Base-by-base conservation (phyloP, 2,888 invertebrate genomes). In the Drosophila pegasa region DNA sequence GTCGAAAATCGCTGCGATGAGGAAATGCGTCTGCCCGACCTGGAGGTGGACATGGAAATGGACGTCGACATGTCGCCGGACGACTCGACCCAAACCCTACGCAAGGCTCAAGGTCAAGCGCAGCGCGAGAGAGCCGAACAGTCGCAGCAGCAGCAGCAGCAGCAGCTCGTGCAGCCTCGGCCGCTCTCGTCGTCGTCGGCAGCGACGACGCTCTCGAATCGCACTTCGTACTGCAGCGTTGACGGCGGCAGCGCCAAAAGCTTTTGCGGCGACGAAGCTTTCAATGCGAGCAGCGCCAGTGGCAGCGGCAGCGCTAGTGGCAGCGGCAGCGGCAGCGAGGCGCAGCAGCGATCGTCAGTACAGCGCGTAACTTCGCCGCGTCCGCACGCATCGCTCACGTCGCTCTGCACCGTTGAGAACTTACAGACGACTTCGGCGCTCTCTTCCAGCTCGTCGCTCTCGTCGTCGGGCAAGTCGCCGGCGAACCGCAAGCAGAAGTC, bases 1-100 rank as follows among this genome's bases (percentile, higher is more conserved):
- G 94, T 97, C 71, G 97, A 97, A 91, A 96, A 95, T 82, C 94
- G 95, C 43, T 95, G 95, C 59, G 96, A 96, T 80, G 94, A 94
- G 62, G 93, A 93, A 76, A 91, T 91, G 88, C 89, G 91, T 0
- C 90, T 75, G 37, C 77, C 80, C 12, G 77, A 82, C 4, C 27
- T 69, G 25, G 54, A 76, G 31, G 60, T 62, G n/a, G 75, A 73
- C 40, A 48, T 75, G 41, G 74, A 29, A 12, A 22, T 68, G 45
- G 70, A 37, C 18, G 54, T 78, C 43, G 91, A 90, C 47, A 76
- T 90, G 68, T 90, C 90, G 10, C 90, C 90, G 6, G 86, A 91
- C 52, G 91, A 91, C 29, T 92, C 92, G 64, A 93, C 94, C 0
- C 91, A 92, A 54, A 92, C 92, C 0, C 89, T 92, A 43, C 93